Evolutionary conservation across 2,888 invertebrate genomes (phyloP), one percentile per base, ranked within the genome.

Genomic region (Scaptomyza polygonia): DNA sequence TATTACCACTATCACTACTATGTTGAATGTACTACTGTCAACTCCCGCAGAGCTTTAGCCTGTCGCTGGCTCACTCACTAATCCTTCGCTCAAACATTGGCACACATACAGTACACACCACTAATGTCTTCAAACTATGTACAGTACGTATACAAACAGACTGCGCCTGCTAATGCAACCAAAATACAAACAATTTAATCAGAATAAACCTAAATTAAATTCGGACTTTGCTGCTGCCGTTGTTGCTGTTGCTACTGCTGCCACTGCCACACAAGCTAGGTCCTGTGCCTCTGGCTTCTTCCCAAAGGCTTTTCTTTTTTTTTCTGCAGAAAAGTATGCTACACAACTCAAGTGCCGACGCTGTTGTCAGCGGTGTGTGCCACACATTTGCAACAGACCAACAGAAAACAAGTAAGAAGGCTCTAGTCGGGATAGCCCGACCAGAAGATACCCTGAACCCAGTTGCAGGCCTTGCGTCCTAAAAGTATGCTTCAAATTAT

Each of bases 151-250:
- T 53, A 43, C 72, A 67, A 54, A 30, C 62, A 52, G 55, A 63
- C 64, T 49, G 59, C 53, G 55, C 42, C 58, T 73, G 82, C 79
- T 84, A 84, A 87, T 86, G 88, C 83, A 84, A 73, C 80, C 88
- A 73, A 79, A 88, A 88, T 86, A 86, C 80, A 84, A 88, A 84
- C 84, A 84, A 77, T 84, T 84, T 88, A 84, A 84, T 88, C 84
- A 83, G 72, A 86, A 88, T 88, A 88, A 84, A 84, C 80, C 82
- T 30, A 88, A 84, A 87, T 73, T 67, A 86, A 88, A 83, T 83
- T 86, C 82, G 77, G 69, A 69, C 66, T 51, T 53, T 67, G 59
- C 43, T 53, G 57, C 32, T 58, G 44, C 21, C n/a, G n/a, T n/a
- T n/a, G n/a, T n/a, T n/a, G n/a, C 43, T 53, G 57, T 36, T 58